Conservation (phyloP, 2,797 vertebrate species). For the Gambelia wislizenii region DNA sequence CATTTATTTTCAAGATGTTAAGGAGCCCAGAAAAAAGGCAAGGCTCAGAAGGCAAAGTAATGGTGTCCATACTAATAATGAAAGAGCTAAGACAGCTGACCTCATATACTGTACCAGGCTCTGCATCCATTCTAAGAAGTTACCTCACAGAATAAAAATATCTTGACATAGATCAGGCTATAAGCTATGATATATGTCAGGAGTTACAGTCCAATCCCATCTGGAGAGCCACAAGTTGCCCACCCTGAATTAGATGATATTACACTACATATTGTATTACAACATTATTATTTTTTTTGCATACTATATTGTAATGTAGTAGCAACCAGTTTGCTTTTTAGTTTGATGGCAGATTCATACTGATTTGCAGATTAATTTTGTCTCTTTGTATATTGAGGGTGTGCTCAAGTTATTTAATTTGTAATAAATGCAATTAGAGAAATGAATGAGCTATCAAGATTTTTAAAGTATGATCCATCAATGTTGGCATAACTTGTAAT, state of each 20-base stretch:
- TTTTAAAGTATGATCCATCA: constrained; percentile 91
- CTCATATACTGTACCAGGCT: background rate
- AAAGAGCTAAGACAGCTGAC: background rate
- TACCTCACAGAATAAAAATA: background rate
- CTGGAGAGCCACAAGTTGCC: background rate
- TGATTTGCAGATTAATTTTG: constrained; percentile 88
- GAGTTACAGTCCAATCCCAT: background rate
- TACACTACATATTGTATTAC: background rate
- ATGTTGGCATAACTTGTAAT: constrained; percentile 81
- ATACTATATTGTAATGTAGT: constrained; percentile 63
- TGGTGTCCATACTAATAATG: background rate
- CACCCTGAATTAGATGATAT: background rate
- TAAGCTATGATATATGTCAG: background rate
- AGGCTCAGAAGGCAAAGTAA: background rate
- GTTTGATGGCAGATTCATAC: constrained; percentile 85
- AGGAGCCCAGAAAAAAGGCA: background rate
- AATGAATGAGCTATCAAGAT: constrained; percentile 92
- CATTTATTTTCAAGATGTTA: background rate
- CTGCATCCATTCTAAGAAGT: background rate
- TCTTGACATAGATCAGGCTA: too few relatives aligned
- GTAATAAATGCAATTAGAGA: constrained; percentile 90
- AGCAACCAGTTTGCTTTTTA: constrained; percentile 70
- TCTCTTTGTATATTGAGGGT: constrained; percentile 84
- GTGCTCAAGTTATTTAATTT: constrained; percentile 85
- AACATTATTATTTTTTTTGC: constrained; percentile 40